Conservation (phyloP, 2,797 vertebrate species). For the Phrynocephalus guinanensis region DNA sequence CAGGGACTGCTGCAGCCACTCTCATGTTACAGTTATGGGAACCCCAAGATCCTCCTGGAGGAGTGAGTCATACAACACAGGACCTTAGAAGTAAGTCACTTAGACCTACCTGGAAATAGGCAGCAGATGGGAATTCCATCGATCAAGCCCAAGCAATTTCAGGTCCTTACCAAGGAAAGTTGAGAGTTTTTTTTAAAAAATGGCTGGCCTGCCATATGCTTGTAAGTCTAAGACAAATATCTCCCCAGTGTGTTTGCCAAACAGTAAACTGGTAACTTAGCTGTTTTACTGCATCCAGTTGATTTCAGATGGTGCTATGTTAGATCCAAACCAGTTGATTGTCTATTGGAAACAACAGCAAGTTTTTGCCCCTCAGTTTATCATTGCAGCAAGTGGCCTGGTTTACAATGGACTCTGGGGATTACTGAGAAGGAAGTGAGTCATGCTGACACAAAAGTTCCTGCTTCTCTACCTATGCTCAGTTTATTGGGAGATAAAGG, state of each 20-base stretch:
- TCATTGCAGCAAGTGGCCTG: slow-evolving; percentile 17
- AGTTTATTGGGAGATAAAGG: background rate
- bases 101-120: background rate
- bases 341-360: background rate
- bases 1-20: background rate
- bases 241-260: slow-evolving; percentile 9
- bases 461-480: background rate
- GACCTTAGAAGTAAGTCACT: background rate
- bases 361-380: background rate
- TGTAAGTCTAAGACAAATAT: background rate
- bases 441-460: background rate
- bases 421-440: slow-evolving; percentile 10
- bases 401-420: slow-evolving; percentile 5
- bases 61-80: background rate
- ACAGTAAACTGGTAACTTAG: background rate
- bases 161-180: background rate
- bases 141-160: background rate
- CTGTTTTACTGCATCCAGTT: background rate
- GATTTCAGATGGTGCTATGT: background rate
- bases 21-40: background rate
- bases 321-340: background rate
- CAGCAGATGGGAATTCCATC: background rate
- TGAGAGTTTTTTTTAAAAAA: background rate
- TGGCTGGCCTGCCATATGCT: background rate
- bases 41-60: background rate